Conservation (phyloP, 2,113 vertebrate genomes). For the Passer domesticus region DNA sequence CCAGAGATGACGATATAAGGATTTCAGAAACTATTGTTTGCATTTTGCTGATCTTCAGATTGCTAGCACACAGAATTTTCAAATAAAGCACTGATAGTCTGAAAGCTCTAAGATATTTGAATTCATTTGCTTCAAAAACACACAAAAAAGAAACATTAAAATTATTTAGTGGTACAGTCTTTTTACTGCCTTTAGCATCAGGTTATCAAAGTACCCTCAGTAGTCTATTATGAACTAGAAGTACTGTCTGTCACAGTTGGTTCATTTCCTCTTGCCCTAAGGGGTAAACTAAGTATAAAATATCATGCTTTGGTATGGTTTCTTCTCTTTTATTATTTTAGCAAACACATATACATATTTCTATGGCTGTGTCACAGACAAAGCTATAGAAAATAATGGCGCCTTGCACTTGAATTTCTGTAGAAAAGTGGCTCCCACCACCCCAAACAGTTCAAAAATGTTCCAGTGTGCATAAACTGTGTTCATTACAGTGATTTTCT, state of each 20-base stretch:
- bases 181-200: not conserved
- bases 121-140: not conserved
- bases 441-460: not conserved
- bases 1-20: not conserved
- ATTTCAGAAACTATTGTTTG: constrained; percentile 23
- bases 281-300: not conserved
- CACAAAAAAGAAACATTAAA: not conserved
- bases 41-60: not conserved
- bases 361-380: not conserved
- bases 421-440: not conserved
- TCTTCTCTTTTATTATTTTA: not conserved
- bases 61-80: not conserved
- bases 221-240: not conserved
- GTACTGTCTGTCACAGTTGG: not conserved
- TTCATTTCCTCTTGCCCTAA: not conserved
- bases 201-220: not conserved
- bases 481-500: not conserved
- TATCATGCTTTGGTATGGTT: not conserved
- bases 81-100: not conserved
- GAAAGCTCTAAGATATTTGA: not conserved
- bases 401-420: not conserved
- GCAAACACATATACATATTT: not conserved
- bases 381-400: not conserved
- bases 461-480: not conserved
- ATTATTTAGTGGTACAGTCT: not conserved